phyloP scores from a whole-genome alignment of 1,140 invertebrate species.

The Drosophila guanche region DNA sequence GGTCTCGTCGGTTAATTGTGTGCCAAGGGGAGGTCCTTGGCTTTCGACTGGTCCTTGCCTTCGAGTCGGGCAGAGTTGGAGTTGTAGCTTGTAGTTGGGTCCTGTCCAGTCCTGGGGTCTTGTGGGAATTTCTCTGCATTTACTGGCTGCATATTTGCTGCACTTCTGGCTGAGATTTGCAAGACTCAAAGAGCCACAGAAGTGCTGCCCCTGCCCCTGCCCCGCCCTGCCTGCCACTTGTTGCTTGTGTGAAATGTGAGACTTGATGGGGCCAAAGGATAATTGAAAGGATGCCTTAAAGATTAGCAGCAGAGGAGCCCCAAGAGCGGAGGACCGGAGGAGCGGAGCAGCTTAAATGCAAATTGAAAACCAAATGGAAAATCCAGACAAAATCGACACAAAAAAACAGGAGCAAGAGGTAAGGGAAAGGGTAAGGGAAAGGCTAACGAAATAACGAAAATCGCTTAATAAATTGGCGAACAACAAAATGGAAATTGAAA shows the following conservation, averaged over 20 bases:
- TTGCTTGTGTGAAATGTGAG: slow-evolving; percentile 26
- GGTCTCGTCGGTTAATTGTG: slow-evolving; percentile 45
- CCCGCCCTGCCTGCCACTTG: slow-evolving; percentile 22
- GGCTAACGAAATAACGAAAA: slow-evolving; percentile 8
- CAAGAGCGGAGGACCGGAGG: neutral
- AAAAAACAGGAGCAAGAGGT: slow-evolving; percentile 4
- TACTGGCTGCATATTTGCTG: slow-evolving; percentile 37
- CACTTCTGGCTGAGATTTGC: slow-evolving; percentile 14
- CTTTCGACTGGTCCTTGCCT: no score
- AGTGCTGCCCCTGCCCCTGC: no score
- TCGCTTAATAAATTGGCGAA: slow-evolving; percentile 65
- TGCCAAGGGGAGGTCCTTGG: neutral
- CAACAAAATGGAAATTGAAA: slow-evolving; percentile 73
- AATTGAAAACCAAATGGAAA: slow-evolving; percentile 26
- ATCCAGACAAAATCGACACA: neutral
- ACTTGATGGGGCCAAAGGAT: slow-evolving; percentile 17
- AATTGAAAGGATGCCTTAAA: slow-evolving; percentile 44
- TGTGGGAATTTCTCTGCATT: slow-evolving; percentile 30
- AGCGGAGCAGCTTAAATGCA: slow-evolving; percentile 45
- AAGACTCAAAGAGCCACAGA: no score
- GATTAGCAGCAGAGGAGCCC: slow-evolving; percentile 6
- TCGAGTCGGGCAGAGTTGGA: no score
- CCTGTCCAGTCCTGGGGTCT: slow-evolving; percentile 25
- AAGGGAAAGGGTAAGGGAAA: neutral
- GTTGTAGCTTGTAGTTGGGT: no score